Percentiles rank a stretch among this genome's conserved stretches.
These are phyloP conservation scores for Apoderus coryli DNA, from an alignment of 2,888 invertebrate genomes.

Conservation along the genomic window DNA sequence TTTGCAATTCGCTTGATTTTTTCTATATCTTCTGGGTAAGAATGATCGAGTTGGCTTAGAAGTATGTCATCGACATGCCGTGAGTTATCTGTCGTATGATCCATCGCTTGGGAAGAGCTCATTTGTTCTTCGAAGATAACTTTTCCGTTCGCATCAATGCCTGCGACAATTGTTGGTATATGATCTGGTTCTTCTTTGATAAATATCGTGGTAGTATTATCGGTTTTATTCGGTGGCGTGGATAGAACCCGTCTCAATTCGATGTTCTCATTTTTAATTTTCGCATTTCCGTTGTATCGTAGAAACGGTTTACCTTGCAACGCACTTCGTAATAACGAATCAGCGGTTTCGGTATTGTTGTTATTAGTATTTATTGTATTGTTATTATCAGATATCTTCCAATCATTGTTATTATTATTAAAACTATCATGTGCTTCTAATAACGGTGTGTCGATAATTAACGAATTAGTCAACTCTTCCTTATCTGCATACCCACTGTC, in stretches of 20 bases:
- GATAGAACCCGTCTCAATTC: slow-evolving; percentile 44
- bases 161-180: slow-evolving; percentile 31
- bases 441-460: slow-evolving; percentile 39
- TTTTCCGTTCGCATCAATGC: slow-evolving; percentile 30
- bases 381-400: slow-evolving; percentile 65
- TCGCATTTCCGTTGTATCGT: slow-evolving; percentile 29
- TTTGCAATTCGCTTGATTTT: slow-evolving; percentile 72
- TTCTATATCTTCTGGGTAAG: slow-evolving; percentile 68
- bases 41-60: slow-evolving; percentile 50
- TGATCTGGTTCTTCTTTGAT: slow-evolving; percentile 28
- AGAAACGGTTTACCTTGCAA: slow-evolving; percentile 59
- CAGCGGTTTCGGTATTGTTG: slow-evolving; percentile 24
- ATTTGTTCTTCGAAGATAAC: slow-evolving; percentile 34
- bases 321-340: slow-evolving; percentile 67
- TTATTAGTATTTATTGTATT: slow-evolving; percentile 32
- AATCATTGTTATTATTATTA: slow-evolving; percentile 71
- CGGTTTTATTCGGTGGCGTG: slow-evolving; percentile 33
- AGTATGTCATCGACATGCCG: slow-evolving; percentile 56
- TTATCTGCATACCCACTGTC: slow-evolving; percentile 62
- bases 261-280: slow-evolving; percentile 28
- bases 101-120: slow-evolving; percentile 47
- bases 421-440: slow-evolving; percentile 39
- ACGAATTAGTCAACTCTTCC: slow-evolving; percentile 35
- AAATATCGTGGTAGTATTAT: slow-evolving; percentile 26
- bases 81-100: too few species aligned